Conservation (phyloP, 2,888 invertebrate genomes). For the Rhamphomyia laevipes region DNA sequence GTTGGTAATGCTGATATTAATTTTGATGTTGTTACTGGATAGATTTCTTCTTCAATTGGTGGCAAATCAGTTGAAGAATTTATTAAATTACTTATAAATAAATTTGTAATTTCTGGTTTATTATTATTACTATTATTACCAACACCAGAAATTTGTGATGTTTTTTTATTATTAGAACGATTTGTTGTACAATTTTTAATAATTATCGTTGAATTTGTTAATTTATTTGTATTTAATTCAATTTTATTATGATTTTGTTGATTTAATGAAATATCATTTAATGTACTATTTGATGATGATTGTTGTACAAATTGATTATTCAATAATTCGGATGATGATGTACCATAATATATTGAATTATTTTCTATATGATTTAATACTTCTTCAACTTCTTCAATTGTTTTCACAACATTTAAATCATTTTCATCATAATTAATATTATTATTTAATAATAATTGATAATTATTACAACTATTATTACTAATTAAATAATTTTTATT, state of each 20-base stretch:
- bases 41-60: conserved; percentile 14
- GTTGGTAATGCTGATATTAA: conserved; percentile 1
- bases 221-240: too few relatives aligned
- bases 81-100: conserved; percentile 7
- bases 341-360: conserved; percentile 5
- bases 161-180: too few relatives aligned
- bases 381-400: conserved; percentile 14
- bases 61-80: conserved; percentile 12
- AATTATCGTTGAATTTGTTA: too few relatives aligned
- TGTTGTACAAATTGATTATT: too few relatives aligned
- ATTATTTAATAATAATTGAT: conserved; percentile 7
- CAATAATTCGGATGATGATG: too few relatives aligned
- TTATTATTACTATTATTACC: conserved; percentile 12
- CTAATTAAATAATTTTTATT: too few relatives aligned
- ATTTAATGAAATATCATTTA: too few relatives aligned
- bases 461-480: background rate
- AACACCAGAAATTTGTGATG: background rate
- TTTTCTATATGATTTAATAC: conserved; percentile 12
- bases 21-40: background rate
- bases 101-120: conserved; percentile 5
- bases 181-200: too few relatives aligned
- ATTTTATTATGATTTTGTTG: too few relatives aligned
- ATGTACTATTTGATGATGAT: too few relatives aligned
- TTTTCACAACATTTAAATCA: conserved; percentile 14
- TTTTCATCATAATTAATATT: conserved; percentile 7